Percentiles rank a stretch among this genome's conserved stretches.
Conservation (phyloP, 2,113 vertebrate species). For the Cinclus cinclus region DNA sequence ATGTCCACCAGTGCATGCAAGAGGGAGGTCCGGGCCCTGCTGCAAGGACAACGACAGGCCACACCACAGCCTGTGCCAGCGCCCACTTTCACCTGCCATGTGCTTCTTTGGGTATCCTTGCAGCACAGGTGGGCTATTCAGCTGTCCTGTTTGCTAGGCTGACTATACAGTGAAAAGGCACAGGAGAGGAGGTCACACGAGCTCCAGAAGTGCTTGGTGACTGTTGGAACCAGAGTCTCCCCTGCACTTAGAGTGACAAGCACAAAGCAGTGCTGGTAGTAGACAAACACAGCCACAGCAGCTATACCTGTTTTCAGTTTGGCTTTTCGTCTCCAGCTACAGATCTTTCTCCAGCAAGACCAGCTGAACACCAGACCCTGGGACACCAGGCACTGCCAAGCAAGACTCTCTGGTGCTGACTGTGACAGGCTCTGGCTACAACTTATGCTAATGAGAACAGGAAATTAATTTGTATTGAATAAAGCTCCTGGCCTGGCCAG, state of each 20-base stretch:
- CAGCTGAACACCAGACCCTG: not conserved
- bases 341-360: not conserved
- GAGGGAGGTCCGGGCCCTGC: not conserved
- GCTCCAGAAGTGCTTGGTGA: not conserved
- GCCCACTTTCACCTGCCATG: fast-evolving
- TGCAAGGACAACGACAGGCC: not conserved
- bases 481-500: not conserved
- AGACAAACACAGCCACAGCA: not conserved
- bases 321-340: not conserved
- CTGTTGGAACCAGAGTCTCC: not conserved
- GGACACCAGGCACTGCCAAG: not conserved
- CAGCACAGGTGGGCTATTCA: not conserved
- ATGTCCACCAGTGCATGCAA: fast-evolving
- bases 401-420: not conserved
- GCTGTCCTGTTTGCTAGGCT: not conserved
- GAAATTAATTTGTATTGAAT: not conserved
- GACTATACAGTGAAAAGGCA: fast-evolving
- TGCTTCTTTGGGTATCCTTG: not conserved
- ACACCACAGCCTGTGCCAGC: not conserved
- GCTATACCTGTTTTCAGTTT: not conserved
- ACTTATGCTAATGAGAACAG: not conserved
- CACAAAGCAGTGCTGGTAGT: not conserved
- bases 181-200: not conserved
- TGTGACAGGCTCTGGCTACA: not conserved
- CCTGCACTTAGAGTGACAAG: not conserved